Base-by-base conservation (phyloP, 2,797 vertebrate species). In the Coendou prehensilis region DNA sequence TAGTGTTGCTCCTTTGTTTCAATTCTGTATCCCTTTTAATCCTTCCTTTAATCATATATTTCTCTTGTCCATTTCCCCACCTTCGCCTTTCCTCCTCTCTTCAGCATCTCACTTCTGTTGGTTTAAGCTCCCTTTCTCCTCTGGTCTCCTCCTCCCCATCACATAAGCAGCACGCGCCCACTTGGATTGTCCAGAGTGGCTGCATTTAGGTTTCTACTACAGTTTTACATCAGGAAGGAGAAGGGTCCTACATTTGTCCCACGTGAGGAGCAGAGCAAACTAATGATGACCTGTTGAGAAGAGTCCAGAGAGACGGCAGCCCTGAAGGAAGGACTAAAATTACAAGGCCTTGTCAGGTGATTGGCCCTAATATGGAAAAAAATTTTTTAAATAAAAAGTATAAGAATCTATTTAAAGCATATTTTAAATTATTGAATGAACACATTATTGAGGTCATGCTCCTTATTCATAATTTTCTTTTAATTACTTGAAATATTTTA, bases 391-490 rank as follows among this genome's bases (percentile, higher is more conserved):
- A 56, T 86, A 37, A 41, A 15, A 92, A 45, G 3, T 59, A 28
- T 41, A 17, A 11, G 3, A 63, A 5, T 80, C 8, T 37, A 75
- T 64, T 89, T 81, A 86, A 85, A 54, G 20, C 50, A 4, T 64
- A 11, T 85, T 95, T 97, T 30, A 56, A 93, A 59, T 61, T 37
- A 85, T 41, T 84, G 13, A 86, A 47, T 92, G 64, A 56, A 8
- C 45, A 76, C 10, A 26, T 47, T 13, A 76, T 17, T 76, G 9
- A 22, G 71, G 88, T 93, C 71, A 41, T 64, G 6, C 15, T 73
- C 14, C 13, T 33, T 87, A 14, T 64, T 94, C 2, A 26, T 83
- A 84, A 87, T 87, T 97, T 90, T 87, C 59, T 85, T 87, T 90
- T 37, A 69, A 69, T 71, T 86, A 79, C 26, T 76, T 89, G 61